Base-by-base conservation (phyloP, 2,113 vertebrate species). In the Laticauda colubrina region DNA sequence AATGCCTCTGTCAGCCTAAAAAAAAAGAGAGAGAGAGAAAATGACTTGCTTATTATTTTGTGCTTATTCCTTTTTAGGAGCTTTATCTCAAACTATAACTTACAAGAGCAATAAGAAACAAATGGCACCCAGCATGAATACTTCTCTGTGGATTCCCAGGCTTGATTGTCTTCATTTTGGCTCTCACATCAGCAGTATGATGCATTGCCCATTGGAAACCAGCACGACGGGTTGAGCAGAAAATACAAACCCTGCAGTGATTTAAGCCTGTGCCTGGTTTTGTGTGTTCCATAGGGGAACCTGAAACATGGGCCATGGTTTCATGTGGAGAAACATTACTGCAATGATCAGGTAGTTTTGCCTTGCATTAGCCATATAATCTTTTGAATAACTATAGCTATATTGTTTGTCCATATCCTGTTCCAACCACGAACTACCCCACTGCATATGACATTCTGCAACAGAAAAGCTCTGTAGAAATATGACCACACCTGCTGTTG, bases 81-180 rank as follows among this genome's bases (percentile, higher is more conserved):
- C 94, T 98, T 97, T 97, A 97, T 97, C 96, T 97, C 95, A 96
- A 97, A 95, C 97, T 96, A 95, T 97, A 97, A 97, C 96, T 97
- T 97, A 97, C 96, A 95, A 97, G 94, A 97, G 95, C 97, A 97
- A 97, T 97, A 97, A 97, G 92, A 97, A 97, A 96, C 97, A 97
- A 98, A 97, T 97, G 97, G 95, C 87, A 90, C 97, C 96, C 97
- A 97, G 97, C 97, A 75, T 96, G 97, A 96, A 94, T 96, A 96
- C 96, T 96, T 96, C 94, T 94, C 95, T 92, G 93, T 94, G 97
- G 96, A 94, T 94, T 95, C 94, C 93, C 95, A 90, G 95, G 94
- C 96, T 96, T 97, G 96, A 95, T 97, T 95, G 24, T 97, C 96
- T 97, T 96, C 94, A 97, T 96, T 93, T 96, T 94, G 87, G 96